A percentile compares a stretch with the other conserved stretches of the same genome.
These are phyloP conservation scores for Vulpes lagopus DNA, from an alignment of 2,113 vertebrate genomes.

Conservation along the genomic window DNA sequence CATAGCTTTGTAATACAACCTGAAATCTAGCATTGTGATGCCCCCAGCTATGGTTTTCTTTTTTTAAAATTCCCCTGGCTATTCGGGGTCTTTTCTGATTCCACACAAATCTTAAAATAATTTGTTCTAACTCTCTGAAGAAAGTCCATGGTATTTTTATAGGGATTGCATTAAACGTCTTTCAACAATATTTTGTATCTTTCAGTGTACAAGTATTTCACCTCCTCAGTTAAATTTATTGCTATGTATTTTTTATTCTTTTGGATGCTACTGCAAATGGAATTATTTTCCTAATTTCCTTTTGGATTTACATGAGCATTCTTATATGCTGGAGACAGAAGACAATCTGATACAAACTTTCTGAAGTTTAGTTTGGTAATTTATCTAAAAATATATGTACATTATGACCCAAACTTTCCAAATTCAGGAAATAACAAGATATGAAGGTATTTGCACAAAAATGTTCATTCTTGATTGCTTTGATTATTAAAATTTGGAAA, in stretches of 20 bases:
- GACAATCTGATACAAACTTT: background rate
- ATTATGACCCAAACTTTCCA: background rate
- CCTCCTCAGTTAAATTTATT: background rate
- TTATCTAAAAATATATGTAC: background rate
- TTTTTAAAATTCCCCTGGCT: too few relatives aligned
- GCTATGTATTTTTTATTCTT: background rate
- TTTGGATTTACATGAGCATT: background rate
- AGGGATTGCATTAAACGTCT: background rate
- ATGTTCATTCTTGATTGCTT: background rate
- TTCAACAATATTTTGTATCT: background rate
- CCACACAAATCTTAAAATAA: too few relatives aligned
- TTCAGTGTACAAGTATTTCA: background rate
- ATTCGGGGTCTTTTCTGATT: too few relatives aligned
- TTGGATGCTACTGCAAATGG: background rate
- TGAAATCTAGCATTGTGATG: too few relatives aligned
- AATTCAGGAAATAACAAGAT: background rate
- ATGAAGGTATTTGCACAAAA: background rate
- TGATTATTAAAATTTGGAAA: conserved; percentile 14
- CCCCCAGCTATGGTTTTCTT: too few relatives aligned
- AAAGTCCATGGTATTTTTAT: too few relatives aligned
- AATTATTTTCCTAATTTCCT: background rate
- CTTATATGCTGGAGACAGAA: background rate
- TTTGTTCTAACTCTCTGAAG: too few relatives aligned
- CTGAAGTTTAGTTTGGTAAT: background rate
- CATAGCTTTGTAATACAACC: too few relatives aligned